phyloP scores from a whole-genome alignment of 2,797 vertebrate genomes.

The Falco cherrug region DNA sequence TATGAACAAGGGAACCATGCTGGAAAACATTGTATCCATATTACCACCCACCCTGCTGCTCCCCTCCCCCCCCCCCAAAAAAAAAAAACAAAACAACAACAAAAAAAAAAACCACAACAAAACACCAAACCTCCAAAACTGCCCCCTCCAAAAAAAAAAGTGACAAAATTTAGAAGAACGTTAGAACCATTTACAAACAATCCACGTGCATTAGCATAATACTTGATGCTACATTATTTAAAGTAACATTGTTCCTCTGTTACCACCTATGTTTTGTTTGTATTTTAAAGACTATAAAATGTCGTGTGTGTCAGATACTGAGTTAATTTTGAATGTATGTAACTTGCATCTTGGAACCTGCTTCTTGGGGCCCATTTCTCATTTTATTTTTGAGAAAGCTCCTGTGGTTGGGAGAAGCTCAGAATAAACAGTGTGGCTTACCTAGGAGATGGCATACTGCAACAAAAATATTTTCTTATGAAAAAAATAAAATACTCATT shows the following conservation, averaged over 20 bases:
- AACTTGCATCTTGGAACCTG: not conserved
- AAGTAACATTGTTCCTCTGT: not conserved
- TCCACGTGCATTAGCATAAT: not conserved
- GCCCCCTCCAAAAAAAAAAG: not conserved
- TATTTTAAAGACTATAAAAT: not conserved
- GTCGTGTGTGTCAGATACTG: not conserved
- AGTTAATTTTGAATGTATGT: not conserved
- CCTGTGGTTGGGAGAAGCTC: not conserved
- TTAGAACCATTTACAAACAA: not conserved
- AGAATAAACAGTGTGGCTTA: not conserved
- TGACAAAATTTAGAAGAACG: not conserved
- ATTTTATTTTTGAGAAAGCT: not conserved
- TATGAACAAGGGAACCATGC: not conserved
- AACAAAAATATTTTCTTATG: not conserved
- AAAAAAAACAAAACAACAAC: too few species aligned
- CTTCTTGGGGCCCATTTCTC: not conserved
- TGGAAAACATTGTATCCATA: not conserved
- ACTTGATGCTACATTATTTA: not conserved
- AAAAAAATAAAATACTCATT: not conserved
- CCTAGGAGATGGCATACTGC: not conserved
- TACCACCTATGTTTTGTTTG: not conserved
- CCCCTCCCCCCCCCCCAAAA: too few species aligned
- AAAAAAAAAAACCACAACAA: too few species aligned
- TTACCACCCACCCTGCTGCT: rapidly evolving
- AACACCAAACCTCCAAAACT: too few species aligned